phyloP scores from a whole-genome alignment of 2,113 vertebrate genomes.

The Amblyopsis rosae region DNA sequence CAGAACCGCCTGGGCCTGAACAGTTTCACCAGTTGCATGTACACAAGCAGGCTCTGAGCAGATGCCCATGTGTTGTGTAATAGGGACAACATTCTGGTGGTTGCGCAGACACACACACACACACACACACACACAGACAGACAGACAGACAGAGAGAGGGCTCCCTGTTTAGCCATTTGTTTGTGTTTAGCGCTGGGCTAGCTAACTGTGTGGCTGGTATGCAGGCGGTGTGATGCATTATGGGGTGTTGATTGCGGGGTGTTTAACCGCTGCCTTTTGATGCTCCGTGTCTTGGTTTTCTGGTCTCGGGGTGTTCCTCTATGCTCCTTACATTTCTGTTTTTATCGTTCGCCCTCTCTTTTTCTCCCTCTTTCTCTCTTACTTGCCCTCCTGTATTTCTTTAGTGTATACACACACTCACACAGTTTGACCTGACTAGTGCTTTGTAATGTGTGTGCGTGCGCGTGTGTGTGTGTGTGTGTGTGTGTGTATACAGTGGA shows the following conservation, averaged over 20 bases:
- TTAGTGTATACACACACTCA: background rate
- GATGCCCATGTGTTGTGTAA: conserved; percentile 43
- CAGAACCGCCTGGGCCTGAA: conserved; percentile 44
- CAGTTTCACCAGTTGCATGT: conserved; percentile 39
- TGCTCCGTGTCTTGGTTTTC: conserved; percentile 57
- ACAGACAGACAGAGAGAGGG: conserved; percentile 20
- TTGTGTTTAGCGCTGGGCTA: conserved; percentile 29
- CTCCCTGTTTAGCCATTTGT: conserved; percentile 19
- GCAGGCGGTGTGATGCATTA: conserved; percentile 62
- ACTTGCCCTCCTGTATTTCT: background rate
- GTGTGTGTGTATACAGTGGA: too few species aligned
- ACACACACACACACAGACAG: too few species aligned
- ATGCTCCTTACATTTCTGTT: conserved; percentile 22
- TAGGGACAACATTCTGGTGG: conserved; percentile 45
- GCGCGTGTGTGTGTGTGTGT: too few species aligned
- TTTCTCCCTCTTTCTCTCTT: conserved; percentile 18
- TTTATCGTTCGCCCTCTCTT: background rate
- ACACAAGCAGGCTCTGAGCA: conserved; percentile 22
- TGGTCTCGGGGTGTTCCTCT: conserved; percentile 45
- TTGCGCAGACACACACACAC: conserved; percentile 17
- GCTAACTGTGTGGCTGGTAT: conserved; percentile 56
- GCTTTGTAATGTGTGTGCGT: background rate
- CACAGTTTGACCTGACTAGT: too few species aligned
- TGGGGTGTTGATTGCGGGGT: conserved; percentile 76
- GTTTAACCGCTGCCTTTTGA: conserved; percentile 64